These are phyloP conservation scores for Forpus xanthops DNA, from an alignment of 2,797 vertebrate genomes.

Conservation along the genomic window DNA sequence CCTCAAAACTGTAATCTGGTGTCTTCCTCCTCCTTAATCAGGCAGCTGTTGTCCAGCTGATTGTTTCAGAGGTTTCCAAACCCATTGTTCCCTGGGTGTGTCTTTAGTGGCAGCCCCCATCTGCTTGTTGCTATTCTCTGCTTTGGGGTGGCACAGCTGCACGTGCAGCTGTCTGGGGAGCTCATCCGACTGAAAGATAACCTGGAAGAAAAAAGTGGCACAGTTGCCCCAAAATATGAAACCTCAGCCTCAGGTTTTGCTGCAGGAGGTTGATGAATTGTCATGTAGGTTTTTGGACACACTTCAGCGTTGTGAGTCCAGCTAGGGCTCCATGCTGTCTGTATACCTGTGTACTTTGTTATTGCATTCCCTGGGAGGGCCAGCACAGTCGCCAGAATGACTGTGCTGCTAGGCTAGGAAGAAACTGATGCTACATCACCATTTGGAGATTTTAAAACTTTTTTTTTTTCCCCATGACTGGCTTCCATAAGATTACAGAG, in stretches of 20 bases:
- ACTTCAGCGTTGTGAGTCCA: background rate
- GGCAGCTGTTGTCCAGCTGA: background rate
- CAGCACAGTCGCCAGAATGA: background rate
- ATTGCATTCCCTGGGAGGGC: fast-evolving
- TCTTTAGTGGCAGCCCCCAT: background rate
- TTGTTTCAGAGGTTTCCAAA: background rate
- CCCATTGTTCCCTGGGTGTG: background rate
- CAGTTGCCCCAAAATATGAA: background rate
- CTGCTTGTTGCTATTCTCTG: background rate
- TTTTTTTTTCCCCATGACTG: background rate
- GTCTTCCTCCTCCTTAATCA: background rate
- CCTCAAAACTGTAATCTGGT: background rate
- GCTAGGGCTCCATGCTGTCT: background rate
- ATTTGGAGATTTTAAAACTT: background rate
- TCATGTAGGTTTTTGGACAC: background rate
- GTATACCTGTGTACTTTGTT: background rate
- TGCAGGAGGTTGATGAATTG: background rate
- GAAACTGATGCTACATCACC: background rate
- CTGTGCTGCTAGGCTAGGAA: background rate
- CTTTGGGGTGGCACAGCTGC: slow-evolving; percentile 35
- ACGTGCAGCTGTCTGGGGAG: background rate
- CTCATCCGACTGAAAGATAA: slow-evolving; percentile 20
- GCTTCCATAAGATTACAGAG: background rate
- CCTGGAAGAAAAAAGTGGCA: background rate
- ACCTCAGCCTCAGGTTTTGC: background rate